phyloP scores from a whole-genome alignment of 2,797 vertebrate species.

The Crenichthys baileyi region DNA sequence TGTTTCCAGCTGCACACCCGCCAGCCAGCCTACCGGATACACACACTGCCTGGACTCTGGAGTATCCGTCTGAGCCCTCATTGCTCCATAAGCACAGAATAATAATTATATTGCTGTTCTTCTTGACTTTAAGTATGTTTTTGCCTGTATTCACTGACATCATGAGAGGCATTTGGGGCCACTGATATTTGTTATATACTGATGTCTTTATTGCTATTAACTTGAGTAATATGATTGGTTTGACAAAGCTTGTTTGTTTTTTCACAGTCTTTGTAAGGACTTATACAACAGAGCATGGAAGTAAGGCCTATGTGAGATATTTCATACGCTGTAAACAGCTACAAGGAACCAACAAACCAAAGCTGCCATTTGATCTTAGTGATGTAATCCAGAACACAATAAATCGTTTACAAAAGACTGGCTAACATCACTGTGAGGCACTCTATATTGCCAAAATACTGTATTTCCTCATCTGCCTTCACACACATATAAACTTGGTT shows the following conservation, averaged over 20 bases:
- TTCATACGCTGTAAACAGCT: slow-evolving; percentile 17
- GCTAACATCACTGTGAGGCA: background rate
- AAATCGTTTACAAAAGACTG: slow-evolving; percentile 9
- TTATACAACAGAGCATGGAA: slow-evolving; percentile 16
- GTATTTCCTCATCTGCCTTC: too few species aligned
- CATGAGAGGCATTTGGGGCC: background rate
- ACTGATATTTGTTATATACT: slow-evolving; percentile 10
- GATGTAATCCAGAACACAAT: slow-evolving; percentile 1
- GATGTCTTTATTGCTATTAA: background rate
- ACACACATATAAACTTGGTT: too few species aligned
- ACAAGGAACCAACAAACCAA: slow-evolving; percentile 12
- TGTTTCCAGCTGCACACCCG: slow-evolving; percentile 38
- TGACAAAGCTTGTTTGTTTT: background rate
- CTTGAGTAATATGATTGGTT: background rate
- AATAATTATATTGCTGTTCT: slow-evolving; percentile 17
- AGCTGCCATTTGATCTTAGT: slow-evolving; percentile 28
- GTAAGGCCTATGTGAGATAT: background rate
- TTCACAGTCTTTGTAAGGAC: background rate
- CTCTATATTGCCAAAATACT: too few species aligned
- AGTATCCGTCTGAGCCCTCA: slow-evolving; percentile 27
- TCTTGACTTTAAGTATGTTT: background rate
- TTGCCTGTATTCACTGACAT: slow-evolving; percentile 6
- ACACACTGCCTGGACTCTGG: slow-evolving; percentile 30
- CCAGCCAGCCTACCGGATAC: slow-evolving; percentile 31
- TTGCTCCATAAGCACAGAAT: slow-evolving; percentile 27